phyloP scores from a whole-genome alignment of 2,888 invertebrate species.

The Drosophila mimica region DNA sequence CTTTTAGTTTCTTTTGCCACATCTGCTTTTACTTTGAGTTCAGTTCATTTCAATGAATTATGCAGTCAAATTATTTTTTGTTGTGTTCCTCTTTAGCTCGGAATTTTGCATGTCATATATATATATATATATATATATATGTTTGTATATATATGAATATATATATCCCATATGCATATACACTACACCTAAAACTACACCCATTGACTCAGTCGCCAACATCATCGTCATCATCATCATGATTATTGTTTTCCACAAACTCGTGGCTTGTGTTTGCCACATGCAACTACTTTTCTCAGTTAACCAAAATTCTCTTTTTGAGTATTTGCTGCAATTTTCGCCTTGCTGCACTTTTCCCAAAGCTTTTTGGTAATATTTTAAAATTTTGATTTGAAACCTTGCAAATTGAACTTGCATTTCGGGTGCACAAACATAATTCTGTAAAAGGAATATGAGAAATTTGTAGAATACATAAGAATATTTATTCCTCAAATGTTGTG shows the following conservation, averaged over 20 bases:
- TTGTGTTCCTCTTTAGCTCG: not conserved
- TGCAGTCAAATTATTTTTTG: conserved; percentile 19
- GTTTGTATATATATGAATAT: not conserved
- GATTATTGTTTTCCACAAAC: not conserved
- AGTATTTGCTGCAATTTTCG: not conserved
- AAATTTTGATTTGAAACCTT: not conserved
- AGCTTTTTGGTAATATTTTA: conserved; percentile 15
- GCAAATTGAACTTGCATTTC: conserved; percentile 3
- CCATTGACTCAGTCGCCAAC: conserved; percentile 22
- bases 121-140: not conserved
- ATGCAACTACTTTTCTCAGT: conserved; percentile 4
- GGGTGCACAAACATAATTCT: not conserved
- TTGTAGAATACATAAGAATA: not conserved
- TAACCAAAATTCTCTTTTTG: conserved; percentile 5
- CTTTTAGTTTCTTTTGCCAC: conserved; percentile 18
- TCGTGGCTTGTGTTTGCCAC: conserved; percentile 8
- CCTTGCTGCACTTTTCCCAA: not conserved
- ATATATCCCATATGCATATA: not conserved
- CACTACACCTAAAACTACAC: not conserved
- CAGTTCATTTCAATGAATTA: conserved; percentile 10
- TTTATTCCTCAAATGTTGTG: not conserved
- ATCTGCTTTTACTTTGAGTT: conserved; percentile 20
- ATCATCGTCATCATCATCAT: not conserved
- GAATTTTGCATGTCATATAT: not conserved
- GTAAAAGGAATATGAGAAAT: not conserved